Evolutionary conservation across 1,140 invertebrate species (phyloP), one percentile per base, ranked within the genome.

Genomic region (Nasonia longicornis): DNA sequence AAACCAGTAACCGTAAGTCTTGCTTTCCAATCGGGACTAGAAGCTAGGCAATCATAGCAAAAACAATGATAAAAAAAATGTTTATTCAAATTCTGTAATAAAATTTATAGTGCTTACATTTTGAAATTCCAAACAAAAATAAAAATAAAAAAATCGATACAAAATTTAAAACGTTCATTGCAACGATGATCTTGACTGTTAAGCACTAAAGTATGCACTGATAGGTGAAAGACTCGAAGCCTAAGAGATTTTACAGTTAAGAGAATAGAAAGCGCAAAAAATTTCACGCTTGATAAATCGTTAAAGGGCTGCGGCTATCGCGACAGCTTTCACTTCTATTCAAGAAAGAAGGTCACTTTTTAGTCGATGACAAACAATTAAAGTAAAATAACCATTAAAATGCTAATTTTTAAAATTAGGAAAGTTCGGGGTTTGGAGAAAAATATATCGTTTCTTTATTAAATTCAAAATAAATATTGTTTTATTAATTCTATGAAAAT

Each of bases 1-100:
- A 92, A 76, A n/a, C 81, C 74, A 74, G 11, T 3, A 52, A 77
- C 79, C 70, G 67, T 82, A 48, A 84, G 52, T 83, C 22, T 77
- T 70, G 26, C 74, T 69, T 82, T 84, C 76, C 78, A 73, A 8
- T 83, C 70, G 11, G 64, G 76, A 77, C 8, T 35, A 31, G 26
- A 69, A 63, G 64, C 82, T 82, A 76, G 52, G 7, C 0, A 35
- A 74, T 77, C 67, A 70, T 73, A 6, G 2, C 31, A 29, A 31
- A 81, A 29, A 38, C 2, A 20, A 67, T 38, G 64, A n/a, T 1
- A 10, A 7, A 26, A 10, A 7, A 20, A 66, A 38, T 69, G 48
- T 22, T 38, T 64, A 20, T 71, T 20, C n/a, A 14, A 63, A 16
- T n/a, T 71, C 38, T 35, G 31, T 26, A 16, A 26, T 35, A 11